Base-by-base conservation (phyloP, 2,888 invertebrate genomes). In the Dynastes tityus region DNA sequence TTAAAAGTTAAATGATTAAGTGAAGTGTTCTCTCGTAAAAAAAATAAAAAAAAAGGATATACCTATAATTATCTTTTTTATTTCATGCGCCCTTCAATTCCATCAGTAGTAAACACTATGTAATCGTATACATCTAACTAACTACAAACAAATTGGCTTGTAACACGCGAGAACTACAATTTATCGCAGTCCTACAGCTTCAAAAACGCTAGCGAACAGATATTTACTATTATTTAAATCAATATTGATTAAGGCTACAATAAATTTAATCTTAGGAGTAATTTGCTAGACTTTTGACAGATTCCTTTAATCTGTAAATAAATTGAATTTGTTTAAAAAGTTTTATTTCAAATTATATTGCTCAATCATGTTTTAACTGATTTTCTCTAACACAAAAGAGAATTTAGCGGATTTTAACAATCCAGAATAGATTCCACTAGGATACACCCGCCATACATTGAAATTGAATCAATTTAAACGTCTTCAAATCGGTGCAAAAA, bases 101-200 rank as follows among this genome's bases (percentile, higher is more conserved):
- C 27, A 63, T 63, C 32, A 63, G 29, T 13, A 32, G 63, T 63
- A 63, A 63, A 63, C 6, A 32, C 32, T 13, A 32, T 32, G 45
- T 45, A 29, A 63, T 63, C 13, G 29, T n/a, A 45, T 45, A 45
- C 11, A 37, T 63, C 32, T 61, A 27, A 63, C 8, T 11, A 27
- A 29, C 32, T 27, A 13, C 11, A 27, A 63, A 63, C 63, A 63
- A 63, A 63, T 63, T 63, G 63, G 29, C 9, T 29, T 29, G 32
- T 22, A 63, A 63, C 63, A 63, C 63, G 63, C 63, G 29, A 63
- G 13, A 29, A 2, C 63, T 63, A 32, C 63, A 4, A 63, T 37
- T 63, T 63, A 29, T 63, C 13, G 29, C 8, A 58, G 32, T 63
- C 13, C 63, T 11, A 63, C 3, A 27, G 29, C 11, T 61, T 27